Evolutionary conservation across 2,797 vertebrate genomes (phyloP).

Genomic region (Microchirus variegatus): DNA sequence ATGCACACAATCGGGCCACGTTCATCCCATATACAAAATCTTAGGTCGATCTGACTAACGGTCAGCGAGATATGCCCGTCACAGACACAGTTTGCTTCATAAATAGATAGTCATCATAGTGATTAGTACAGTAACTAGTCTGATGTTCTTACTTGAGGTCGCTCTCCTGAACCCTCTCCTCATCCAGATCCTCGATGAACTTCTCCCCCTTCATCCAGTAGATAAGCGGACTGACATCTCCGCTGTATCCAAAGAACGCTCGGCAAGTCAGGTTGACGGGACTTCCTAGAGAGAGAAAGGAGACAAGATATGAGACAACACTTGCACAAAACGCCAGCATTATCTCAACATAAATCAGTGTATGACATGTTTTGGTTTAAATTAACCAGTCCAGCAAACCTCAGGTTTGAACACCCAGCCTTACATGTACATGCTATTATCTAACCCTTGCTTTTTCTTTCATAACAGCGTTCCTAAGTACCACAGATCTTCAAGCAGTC

Average conservation of each 20-base stretch:
- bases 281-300: constrained; percentile 79
- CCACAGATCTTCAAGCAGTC: constrained; percentile 11
- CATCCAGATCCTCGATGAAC: constrained; percentile 97
- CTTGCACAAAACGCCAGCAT: neutral
- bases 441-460: constrained; percentile 14
- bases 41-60: too few relatives aligned
- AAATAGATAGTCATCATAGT: too few relatives aligned
- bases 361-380: too few relatives aligned
- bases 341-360: neutral
- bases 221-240: constrained; percentile 93
- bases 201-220: constrained; percentile 99
- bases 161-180: constrained; percentile 92
- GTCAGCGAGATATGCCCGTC: too few relatives aligned
- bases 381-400: too few relatives aligned
- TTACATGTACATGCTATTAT: constrained; percentile 3
- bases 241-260: constrained; percentile 96
- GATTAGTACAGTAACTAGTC: neutral
- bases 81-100: too few relatives aligned
- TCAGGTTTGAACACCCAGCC: neutral
- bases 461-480: constrained; percentile 7
- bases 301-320: constrained; percentile 17
- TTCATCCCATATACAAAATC: too few relatives aligned
- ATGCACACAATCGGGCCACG: too few relatives aligned
- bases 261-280: constrained; percentile 93
- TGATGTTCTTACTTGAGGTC: constrained; percentile 90